Evolutionary conservation across 1,140 invertebrate species (phyloP), one percentile per base, ranked within the genome.

Genomic region (Scaptomyza hsui): DNA sequence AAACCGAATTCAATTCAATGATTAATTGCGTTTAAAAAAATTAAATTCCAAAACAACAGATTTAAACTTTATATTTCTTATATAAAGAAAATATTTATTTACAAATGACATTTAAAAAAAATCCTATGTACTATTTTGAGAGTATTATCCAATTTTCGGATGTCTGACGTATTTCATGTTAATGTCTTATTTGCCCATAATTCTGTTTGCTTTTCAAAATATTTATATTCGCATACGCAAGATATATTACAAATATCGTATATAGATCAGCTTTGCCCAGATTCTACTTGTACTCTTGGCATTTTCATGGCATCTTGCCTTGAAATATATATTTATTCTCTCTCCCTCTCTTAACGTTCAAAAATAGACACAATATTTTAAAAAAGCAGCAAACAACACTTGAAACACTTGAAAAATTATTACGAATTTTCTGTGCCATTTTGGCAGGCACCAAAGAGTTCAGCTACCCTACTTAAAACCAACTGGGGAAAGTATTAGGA

Each of bases 291-390:
- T 29, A 15, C 47, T 12, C 18, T 51, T 51, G 26, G 48, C 48
- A 51, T 35, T 32, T 55, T 21, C 21, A 9, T 55, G 52, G 37
- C 52, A 55, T 19, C 19, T 41, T 42, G 52, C 52, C 52, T 55
- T 55, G 52, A 55, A 55, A 42, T 42, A 29, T 42, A 42, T 55
- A 26, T 41, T 4, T 29, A 1, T 16, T 37, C 16, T 19, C 48
- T 19, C 39, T 16, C 13, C 6, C 39, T 41, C 26, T 44, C 18
- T 18, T 9, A 21, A 18, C 12, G 13, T 26, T 42, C 52, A 19
- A 55, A 55, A 55, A 55, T 55, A 55, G 45, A 47, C 21, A 15
- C 12, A 12, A 37, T n/a, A n/a, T n/a, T n/a, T n/a, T n/a, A 47
- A 47, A 12, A 37, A 12, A 18, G n/a, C 1, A 3, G n/a, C n/a